Base-by-base conservation (phyloP, 2,888 invertebrate species). In the Phlogophora meticulosa region DNA sequence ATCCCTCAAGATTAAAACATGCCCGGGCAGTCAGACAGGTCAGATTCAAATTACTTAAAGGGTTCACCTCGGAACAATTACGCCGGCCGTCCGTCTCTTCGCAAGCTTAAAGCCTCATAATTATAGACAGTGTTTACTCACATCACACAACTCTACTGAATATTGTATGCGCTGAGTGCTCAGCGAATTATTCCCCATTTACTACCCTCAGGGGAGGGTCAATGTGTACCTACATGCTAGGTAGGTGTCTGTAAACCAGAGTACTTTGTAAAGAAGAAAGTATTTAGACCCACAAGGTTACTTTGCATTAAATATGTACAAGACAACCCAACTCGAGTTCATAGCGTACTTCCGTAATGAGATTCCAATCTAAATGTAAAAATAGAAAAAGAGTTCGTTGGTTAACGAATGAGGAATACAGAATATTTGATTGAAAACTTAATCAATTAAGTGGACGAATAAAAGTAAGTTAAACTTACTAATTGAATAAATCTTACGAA, bases 121-220 rank as follows among this genome's bases (percentile, higher is more conserved):
- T 81, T 83, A 73, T 71, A 80, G 74, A 76, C 72, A 56, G 69
- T 76, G 76, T 81, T 76, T 77, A 78, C 76, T 62, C 67, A 46
- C 60, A 49, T 38, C 76, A 69, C 74, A 72, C 72, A 75, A 77
- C 72, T 56, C 63, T 58, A 46, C 72, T 87, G 82, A 86, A 87
- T 87, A 86, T 85, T 86, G 72, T 53, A 86, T 85, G 80, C 69
- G 71, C 70, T 61, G 73, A 72, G 83, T 74, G 80, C 71, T 72
- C 61, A 38, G 74, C 72, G 69, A 83, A 82, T 83, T 84, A 84
- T 81, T 83, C 76, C 78, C 78, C 80, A 82, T 80, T 83, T 83
- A 79, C 78, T 53, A 61, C 52, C 73, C 76, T 75, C 51, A 22
- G 20, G 46, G 45, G 52, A 53, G 68, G 80, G 77, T 68, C 79